These are phyloP conservation scores for Dinocampus coccinellae DNA, from an alignment of 2,888 invertebrate genomes.

Conservation along the genomic window DNA sequence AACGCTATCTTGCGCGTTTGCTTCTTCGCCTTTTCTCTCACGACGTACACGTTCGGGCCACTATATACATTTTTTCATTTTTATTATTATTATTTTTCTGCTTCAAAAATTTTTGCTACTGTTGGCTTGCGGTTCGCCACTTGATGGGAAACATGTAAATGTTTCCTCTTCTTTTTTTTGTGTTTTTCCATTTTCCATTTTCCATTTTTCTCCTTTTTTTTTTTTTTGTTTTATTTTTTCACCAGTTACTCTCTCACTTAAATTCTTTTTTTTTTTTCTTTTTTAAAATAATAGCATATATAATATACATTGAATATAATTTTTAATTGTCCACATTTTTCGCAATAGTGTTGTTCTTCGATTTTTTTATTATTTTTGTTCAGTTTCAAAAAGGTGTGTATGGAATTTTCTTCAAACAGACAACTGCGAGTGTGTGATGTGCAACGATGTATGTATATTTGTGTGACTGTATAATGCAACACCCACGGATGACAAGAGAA, in stretches of 20 bases:
- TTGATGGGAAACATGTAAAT: conserved; percentile 62
- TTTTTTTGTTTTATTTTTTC: conserved; percentile 12
- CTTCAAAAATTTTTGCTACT: conserved; percentile 19
- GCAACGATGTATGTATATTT: not conserved
- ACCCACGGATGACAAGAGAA: conserved; percentile 23
- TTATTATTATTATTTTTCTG: conserved; percentile 7
- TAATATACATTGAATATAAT: no score
- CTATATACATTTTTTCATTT: conserved; percentile 9
- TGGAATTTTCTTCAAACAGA: not conserved
- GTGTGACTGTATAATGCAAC: conserved; percentile 40
- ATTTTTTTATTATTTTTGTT: no score
- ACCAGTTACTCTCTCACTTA: no score
- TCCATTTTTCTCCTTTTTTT: conserved; percentile 25
- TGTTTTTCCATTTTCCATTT: conserved; percentile 22
- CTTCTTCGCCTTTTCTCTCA: conserved; percentile 36
- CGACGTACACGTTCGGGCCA: conserved; percentile 13
- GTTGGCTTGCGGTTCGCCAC: conserved; percentile 61
- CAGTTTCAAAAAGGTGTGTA: no score
- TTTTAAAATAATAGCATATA: no score
- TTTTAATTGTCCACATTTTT: no score
- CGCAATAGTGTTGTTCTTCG: no score
- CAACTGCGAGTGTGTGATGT: not conserved
- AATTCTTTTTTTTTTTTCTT: no score
- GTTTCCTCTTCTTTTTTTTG: conserved; percentile 32
- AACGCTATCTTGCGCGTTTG: conserved; percentile 39